Conservation (phyloP, 2,113 vertebrate genomes). For the Trochalopteron elliotii region DNA sequence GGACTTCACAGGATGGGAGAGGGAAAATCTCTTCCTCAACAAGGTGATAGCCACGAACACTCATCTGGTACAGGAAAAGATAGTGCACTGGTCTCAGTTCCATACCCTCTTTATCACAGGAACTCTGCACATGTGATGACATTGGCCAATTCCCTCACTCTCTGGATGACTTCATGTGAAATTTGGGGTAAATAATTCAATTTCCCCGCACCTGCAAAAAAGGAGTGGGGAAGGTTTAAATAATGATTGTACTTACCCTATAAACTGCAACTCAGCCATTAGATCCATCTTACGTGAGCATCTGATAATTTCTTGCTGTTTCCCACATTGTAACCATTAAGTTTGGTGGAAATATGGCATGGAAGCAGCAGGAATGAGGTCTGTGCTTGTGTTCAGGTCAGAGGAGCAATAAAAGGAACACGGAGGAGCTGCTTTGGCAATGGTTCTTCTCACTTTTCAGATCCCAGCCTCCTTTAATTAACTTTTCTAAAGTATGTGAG, state of each 20-base stretch:
- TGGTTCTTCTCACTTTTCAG: background rate
- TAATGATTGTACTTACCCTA: background rate
- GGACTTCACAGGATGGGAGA: background rate
- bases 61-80: background rate
- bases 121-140: background rate
- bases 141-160: background rate
- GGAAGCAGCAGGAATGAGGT: background rate
- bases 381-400: background rate
- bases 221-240: background rate
- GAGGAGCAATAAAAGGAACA: background rate
- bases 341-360: background rate
- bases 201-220: background rate
- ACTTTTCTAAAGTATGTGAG: background rate
- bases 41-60: background rate
- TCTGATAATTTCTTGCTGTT: slow-evolving; percentile 10
- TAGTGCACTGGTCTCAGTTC: background rate
- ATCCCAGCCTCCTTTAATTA: slow-evolving; percentile 13
- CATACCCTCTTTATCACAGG: background rate
- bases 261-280: background rate
- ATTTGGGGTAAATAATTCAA: background rate
- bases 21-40: background rate
- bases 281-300: background rate
- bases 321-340: background rate
- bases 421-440: slow-evolving; percentile 3
- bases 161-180: background rate